These are phyloP conservation scores for Phyllostomus hastatus DNA, from an alignment of 2,113 vertebrate genomes.

Conservation along the genomic window DNA sequence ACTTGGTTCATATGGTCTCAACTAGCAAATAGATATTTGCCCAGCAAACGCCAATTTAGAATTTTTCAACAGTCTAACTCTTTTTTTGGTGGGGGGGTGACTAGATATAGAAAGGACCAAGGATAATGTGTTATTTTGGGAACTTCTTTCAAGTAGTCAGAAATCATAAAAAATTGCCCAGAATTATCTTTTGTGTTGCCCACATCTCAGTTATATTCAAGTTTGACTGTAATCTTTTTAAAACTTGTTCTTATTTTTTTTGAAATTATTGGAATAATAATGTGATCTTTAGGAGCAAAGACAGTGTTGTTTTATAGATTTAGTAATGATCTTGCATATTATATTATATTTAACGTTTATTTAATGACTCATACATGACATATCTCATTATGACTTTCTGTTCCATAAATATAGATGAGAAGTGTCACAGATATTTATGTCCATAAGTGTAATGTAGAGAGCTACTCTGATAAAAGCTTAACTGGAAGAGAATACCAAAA, in stretches of 20 bases:
- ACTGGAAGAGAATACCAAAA: not conserved
- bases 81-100: fast-evolving
- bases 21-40: not conserved
- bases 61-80: not conserved
- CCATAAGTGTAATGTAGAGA: not conserved
- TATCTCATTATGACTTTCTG: not conserved
- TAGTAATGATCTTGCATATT: not conserved
- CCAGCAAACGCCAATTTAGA: not conserved
- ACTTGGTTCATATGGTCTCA: not conserved
- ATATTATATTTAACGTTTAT: not conserved
- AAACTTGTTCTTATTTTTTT: not conserved
- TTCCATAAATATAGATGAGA: not conserved
- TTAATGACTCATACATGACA: constrained; percentile 14
- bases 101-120: not conserved
- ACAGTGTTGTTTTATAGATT: not conserved
- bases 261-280: not conserved
- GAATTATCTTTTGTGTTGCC: not conserved
- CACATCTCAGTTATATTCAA: not conserved
- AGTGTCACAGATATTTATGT: not conserved
- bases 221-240: not conserved
- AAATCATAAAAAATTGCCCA: not conserved
- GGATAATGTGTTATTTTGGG: not conserved
- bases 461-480: not conserved
- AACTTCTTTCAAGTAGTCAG: not conserved
- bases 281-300: not conserved